Percentiles rank a stretch among this genome's conserved stretches.
Evolutionary conservation across 1,140 invertebrate genomes (phyloP).

Genomic region (Solen grandis): DNA sequence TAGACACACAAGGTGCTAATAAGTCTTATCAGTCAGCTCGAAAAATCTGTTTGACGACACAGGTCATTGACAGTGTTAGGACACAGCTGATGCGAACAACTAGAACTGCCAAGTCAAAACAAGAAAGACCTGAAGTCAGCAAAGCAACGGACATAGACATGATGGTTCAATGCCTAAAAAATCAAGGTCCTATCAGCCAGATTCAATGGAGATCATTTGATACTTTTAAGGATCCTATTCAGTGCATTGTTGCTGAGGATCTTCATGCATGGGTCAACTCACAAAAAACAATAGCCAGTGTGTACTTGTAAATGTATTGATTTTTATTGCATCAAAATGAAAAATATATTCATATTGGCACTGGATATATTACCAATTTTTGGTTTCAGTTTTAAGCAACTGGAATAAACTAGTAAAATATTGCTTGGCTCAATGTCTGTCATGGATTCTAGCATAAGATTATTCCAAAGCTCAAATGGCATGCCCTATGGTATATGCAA

Average conservation of each 20-base stretch:
- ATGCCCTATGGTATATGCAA: neutral
- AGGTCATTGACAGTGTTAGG: constrained; percentile 29
- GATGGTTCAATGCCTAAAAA: constrained; percentile 28
- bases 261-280: constrained; percentile 28
- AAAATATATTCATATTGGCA: neutral
- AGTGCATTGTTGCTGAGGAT: neutral
- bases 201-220: constrained; percentile 15
- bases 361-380: neutral
- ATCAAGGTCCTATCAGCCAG: neutral
- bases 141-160: constrained; percentile 19
- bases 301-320: neutral
- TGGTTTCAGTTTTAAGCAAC: neutral
- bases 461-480: neutral
- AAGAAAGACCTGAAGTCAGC: constrained; percentile 21
- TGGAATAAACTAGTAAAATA: neutral
- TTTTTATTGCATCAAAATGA: neutral
- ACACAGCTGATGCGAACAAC: constrained; percentile 12
- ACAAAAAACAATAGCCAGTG: constrained; percentile 30
- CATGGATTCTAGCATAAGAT: neutral
- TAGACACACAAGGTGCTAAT: constrained; percentile 50
- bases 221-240: constrained; percentile 34
- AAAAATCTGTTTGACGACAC: constrained; percentile 19
- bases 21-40: constrained; percentile 32
- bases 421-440: neutral
- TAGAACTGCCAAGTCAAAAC: constrained; percentile 9